Evolutionary conservation across 2,797 vertebrate species (phyloP).

Genomic region (Lophotriccus pileatus): DNA sequence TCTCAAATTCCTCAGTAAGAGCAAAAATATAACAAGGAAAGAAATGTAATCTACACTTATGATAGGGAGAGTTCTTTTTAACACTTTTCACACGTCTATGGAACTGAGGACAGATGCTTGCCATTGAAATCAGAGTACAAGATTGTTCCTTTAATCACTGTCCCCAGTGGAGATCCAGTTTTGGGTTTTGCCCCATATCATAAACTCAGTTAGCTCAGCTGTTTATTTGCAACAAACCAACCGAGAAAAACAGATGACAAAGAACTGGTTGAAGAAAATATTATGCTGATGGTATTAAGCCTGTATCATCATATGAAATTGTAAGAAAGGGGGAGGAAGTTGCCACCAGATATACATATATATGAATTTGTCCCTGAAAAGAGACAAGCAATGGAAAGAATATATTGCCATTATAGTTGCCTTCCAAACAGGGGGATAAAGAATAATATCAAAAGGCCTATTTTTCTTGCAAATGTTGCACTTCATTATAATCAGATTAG

Average conservation of each 20-base stretch:
- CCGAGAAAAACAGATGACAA: not conserved
- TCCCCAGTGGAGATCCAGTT: not conserved
- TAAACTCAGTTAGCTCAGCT: not conserved
- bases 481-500: not conserved
- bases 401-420: not conserved
- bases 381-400: not conserved
- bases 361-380: not conserved
- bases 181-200: not conserved
- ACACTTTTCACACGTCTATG: not conserved
- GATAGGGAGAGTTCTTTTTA: not conserved
- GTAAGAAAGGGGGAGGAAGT: not conserved
- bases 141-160: not conserved
- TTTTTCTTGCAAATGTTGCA: not conserved
- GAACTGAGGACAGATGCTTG: not conserved
- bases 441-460: not conserved
- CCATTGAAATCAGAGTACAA: not conserved
- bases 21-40: not conserved
- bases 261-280: not conserved
- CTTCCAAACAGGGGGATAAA: not conserved
- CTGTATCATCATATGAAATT: not conserved
- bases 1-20: not conserved
- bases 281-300: not conserved
- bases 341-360: not conserved
- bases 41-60: not conserved
- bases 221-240: not conserved